Evolutionary conservation across 64 coral and sea anemone species (phyloP).

Genomic region (Pocillopora verrucosa): DNA sequence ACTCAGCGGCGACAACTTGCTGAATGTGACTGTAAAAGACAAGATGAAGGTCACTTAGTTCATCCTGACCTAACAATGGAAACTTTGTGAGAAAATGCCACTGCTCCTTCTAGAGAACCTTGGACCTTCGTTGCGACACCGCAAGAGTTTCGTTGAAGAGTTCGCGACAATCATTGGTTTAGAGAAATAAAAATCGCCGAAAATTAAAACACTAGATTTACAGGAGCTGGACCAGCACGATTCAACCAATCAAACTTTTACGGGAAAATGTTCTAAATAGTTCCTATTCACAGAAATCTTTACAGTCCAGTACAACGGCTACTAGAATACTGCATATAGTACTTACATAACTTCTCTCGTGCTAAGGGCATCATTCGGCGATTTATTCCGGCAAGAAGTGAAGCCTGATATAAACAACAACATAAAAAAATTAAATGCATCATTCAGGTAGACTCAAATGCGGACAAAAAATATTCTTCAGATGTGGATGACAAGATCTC

Average conservation of each 20-base stretch:
- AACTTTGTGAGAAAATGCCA: not conserved
- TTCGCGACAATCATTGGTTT: too few relatives aligned
- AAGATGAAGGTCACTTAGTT: not conserved
- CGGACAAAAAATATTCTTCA: not conserved
- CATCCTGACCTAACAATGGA: not conserved
- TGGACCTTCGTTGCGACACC: too few relatives aligned
- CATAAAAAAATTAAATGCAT: too few relatives aligned
- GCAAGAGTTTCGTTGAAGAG: too few relatives aligned
- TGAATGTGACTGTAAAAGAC: conserved; percentile 51
- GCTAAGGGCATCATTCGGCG: conserved; percentile 57
- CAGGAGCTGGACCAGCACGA: too few relatives aligned
- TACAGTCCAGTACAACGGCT: not conserved
- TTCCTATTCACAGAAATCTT: too few relatives aligned
- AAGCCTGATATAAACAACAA: conserved; percentile 16
- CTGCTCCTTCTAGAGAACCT: not conserved
- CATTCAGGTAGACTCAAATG: not conserved
- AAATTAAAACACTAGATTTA: too few relatives aligned
- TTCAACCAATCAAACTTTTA: too few relatives aligned
- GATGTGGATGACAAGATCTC: not conserved
- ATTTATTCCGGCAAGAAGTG: conserved; percentile 58
- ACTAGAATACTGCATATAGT: not conserved
- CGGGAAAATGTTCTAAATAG: too few relatives aligned
- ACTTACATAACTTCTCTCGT: conserved; percentile 66
- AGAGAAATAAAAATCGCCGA: too few relatives aligned
- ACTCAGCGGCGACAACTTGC: conserved; percentile 81